These are phyloP conservation scores for Spea multiplicata DNA, from an alignment of 2,113 vertebrate species.

Conservation along the genomic window DNA sequence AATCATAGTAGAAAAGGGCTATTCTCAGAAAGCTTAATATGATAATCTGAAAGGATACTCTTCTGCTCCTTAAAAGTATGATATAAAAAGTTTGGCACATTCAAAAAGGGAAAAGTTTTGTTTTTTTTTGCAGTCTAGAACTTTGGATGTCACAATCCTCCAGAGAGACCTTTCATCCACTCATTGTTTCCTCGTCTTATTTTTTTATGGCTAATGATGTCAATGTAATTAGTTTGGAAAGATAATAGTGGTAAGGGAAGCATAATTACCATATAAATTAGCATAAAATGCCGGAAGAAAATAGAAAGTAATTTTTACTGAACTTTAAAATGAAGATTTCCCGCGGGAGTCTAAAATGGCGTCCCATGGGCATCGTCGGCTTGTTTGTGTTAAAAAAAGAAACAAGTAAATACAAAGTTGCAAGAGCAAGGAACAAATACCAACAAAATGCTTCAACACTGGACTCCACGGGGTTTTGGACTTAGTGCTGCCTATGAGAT, in stretches of 20 bases:
- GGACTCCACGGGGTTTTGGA: too few species aligned
- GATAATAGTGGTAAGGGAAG: conserved; percentile 1
- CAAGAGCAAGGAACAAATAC: too few species aligned
- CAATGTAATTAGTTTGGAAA: conserved; percentile 23
- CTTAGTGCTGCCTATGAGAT: too few species aligned
- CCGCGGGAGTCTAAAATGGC: neutral
- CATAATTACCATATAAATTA: conserved; percentile 16
- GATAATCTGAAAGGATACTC: too few species aligned
- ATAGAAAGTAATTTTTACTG: conserved; percentile 5
- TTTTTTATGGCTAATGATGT: conserved; percentile 34
- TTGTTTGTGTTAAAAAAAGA: neutral
- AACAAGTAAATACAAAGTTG: too few species aligned
- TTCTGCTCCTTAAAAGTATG: too few species aligned
- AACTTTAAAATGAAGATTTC: conserved; percentile 14
- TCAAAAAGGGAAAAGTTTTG: too few species aligned
- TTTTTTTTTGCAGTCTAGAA: neutral
- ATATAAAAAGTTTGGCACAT: too few species aligned
- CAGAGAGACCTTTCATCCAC: neutral
- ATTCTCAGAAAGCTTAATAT: too few species aligned
- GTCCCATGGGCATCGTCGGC: neutral
- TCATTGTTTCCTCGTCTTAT: conserved; percentile 12
- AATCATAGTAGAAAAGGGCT: too few species aligned
- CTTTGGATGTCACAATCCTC: neutral
- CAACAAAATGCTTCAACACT: too few species aligned
- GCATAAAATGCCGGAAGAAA: conserved; percentile 15